Evolutionary conservation across 2,888 invertebrate species (phyloP).

Genomic region (Eilema depressum): DNA sequence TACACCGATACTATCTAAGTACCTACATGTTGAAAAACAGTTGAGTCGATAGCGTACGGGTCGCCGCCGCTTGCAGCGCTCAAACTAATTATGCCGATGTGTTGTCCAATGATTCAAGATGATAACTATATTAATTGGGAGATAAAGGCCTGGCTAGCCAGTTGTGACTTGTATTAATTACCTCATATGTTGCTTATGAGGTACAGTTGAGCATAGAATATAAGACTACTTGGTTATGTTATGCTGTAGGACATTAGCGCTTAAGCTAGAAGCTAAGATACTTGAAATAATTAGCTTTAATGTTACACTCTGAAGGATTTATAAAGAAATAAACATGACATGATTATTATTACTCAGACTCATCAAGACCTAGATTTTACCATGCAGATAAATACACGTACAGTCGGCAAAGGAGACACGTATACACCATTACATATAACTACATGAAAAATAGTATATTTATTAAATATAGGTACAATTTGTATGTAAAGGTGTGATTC

Average conservation of each 20-base stretch:
- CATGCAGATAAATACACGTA: not conserved
- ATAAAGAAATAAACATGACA: not conserved
- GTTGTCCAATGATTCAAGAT: slow-evolving; percentile 48
- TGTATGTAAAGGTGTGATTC: too few relatives aligned
- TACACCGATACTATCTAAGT: not conserved
- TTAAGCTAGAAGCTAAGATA: not conserved
- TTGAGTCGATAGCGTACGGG: not conserved
- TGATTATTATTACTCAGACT: not conserved
- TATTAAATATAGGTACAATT: too few relatives aligned
- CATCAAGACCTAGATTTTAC: not conserved
- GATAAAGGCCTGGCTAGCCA: slow-evolving; percentile 50
- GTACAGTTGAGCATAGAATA: slow-evolving; percentile 27
- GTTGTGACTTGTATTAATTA: slow-evolving; percentile 48
- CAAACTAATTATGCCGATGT: slow-evolving; percentile 49
- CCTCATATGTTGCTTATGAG: slow-evolving; percentile 34
- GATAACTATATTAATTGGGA: slow-evolving; percentile 59
- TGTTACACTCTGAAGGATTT: not conserved
- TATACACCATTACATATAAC: too few relatives aligned
- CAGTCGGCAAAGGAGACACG: too few relatives aligned
- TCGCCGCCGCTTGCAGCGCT: slow-evolving; percentile 27
- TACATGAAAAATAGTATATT: too few relatives aligned
- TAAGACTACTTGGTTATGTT: slow-evolving; percentile 7
- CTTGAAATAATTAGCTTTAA: not conserved
- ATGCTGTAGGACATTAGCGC: not conserved
- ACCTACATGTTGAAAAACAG: not conserved